Conservation (phyloP, 2,113 vertebrate species). For the Struthio camelus region DNA sequence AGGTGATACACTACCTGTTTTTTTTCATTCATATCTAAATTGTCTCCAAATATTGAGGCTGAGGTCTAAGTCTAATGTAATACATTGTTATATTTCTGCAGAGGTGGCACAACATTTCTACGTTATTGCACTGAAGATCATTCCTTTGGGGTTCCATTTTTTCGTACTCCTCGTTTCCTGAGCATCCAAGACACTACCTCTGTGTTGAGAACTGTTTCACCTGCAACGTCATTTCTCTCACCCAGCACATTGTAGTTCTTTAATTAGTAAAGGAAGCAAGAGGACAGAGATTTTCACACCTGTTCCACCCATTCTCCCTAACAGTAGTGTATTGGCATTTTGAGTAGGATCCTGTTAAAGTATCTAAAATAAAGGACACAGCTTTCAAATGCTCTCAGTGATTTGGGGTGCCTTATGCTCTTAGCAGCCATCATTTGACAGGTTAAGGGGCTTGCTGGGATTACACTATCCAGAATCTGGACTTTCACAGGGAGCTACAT, state of each 20-base stretch:
- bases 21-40: neutral
- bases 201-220: neutral
- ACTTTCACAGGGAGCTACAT: neutral
- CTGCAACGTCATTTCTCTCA: neutral
- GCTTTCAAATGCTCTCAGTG: neutral
- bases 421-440: neutral
- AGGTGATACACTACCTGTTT: neutral
- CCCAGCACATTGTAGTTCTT: neutral
- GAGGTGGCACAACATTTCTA: neutral
- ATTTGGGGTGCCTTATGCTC: neutral
- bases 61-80: neutral
- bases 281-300: neutral
- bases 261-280: neutral
- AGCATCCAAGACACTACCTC: neutral
- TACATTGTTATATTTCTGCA: neutral
- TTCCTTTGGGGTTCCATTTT: neutral
- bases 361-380: neutral
- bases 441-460: neutral
- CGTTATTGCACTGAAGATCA: neutral
- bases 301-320: neutral
- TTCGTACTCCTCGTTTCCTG: neutral
- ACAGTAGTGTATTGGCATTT: neutral
- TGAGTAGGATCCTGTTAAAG: neutral
- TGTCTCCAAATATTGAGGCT: neutral
- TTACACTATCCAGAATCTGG: neutral